Conservation (phyloP, 2,113 vertebrate species). For the Microcebus lehilahytsara region DNA sequence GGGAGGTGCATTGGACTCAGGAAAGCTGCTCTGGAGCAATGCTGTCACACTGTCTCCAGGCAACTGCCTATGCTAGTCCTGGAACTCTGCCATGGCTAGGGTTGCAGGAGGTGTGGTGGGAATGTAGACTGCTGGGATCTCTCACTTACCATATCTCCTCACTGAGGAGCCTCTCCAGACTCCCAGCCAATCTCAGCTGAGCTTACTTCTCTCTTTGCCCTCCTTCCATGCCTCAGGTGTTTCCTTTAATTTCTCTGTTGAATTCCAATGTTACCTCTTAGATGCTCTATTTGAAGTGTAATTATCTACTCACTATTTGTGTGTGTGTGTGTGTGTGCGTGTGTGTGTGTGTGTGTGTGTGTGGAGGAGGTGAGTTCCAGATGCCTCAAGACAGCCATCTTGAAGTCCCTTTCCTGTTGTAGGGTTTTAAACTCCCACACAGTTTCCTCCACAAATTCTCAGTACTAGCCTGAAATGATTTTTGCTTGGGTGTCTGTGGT, state of each 20-base stretch:
- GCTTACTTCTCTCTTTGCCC: not conserved
- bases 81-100: not conserved
- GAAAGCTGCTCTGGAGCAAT: not conserved
- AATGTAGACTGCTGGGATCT: not conserved
- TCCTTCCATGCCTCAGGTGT: not conserved
- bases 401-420: not conserved
- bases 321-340: too few species aligned
- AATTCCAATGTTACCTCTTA: not conserved
- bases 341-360: too few species aligned
- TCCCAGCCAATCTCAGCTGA: not conserved
- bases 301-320: not conserved
- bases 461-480: not conserved
- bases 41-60: not conserved
- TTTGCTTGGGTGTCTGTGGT: not conserved
- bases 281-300: not conserved
- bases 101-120: not conserved
- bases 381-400: not conserved
- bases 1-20: not conserved
- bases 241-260: not conserved
- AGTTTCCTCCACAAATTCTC: not conserved
- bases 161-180: not conserved
- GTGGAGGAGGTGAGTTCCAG: not conserved
- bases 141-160: not conserved
- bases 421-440: not conserved
- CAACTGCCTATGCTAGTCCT: not conserved